Evolutionary conservation across 2,888 invertebrate genomes (phyloP).

Genomic region (Philonicus albiceps): DNA sequence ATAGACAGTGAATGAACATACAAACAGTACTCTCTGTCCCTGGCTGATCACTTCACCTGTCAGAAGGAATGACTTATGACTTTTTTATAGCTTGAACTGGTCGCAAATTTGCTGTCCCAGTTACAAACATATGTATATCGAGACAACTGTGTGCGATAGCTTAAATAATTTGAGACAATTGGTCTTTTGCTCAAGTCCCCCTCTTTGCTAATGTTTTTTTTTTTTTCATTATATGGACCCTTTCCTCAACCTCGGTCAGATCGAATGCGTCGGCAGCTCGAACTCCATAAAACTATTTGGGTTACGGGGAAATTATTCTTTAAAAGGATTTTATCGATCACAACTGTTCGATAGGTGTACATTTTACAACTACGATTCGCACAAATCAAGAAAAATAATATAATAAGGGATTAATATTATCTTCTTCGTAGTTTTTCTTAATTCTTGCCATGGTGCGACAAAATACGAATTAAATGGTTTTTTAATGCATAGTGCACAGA

Average conservation of each 20-base stretch:
- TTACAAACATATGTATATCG: not conserved
- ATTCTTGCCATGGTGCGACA: too few relatives aligned
- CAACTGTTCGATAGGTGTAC: not conserved
- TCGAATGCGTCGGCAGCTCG: not conserved
- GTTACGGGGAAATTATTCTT: not conserved
- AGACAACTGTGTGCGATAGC: not conserved
- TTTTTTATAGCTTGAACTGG: constrained; percentile 3
- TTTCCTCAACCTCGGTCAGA: not conserved
- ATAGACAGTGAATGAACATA: not conserved
- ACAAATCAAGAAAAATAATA: too few relatives aligned
- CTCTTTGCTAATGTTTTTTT: not conserved
- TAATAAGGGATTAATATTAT: too few relatives aligned
- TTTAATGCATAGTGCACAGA: too few relatives aligned
- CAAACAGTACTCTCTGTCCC: not conserved
- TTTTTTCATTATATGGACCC: not conserved
- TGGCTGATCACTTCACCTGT: not conserved
- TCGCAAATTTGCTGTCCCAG: not conserved
- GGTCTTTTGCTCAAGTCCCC: not conserved
- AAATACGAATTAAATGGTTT: too few relatives aligned
- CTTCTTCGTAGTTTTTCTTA: too few relatives aligned
- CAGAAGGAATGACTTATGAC: constrained; percentile 31
- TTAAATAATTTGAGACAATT: not conserved
- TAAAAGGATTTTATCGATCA: not conserved
- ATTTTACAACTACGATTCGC: too few relatives aligned
- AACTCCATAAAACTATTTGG: not conserved